phyloP scores from a whole-genome alignment of 2,888 invertebrate genomes.

The Myathropa florea region DNA sequence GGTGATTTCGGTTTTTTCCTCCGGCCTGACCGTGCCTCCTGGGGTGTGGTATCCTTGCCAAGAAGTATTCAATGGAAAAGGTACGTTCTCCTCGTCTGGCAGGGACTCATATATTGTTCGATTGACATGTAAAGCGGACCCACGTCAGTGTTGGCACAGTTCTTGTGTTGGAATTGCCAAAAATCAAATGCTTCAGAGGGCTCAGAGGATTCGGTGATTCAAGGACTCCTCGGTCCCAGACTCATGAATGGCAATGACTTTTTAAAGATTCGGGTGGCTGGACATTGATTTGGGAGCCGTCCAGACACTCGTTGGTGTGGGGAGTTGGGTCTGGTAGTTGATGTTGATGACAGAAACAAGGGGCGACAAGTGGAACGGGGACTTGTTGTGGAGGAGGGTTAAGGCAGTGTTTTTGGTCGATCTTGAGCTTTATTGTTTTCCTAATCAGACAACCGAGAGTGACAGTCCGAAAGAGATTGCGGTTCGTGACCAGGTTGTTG shows the following conservation, averaged over 20 bases:
- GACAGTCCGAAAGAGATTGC: too few species aligned
- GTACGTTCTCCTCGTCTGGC: background rate
- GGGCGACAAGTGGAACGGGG: background rate
- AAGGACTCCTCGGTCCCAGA: background rate
- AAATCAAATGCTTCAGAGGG: background rate
- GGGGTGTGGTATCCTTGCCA: background rate
- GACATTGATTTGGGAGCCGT: background rate
- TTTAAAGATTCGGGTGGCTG: background rate
- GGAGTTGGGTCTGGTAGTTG: background rate
- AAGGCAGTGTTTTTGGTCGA: background rate
- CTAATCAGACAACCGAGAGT: too few species aligned
- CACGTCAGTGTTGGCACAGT: slow-evolving; percentile 11
- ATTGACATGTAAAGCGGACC: slow-evolving; percentile 11
- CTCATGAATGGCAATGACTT: background rate
- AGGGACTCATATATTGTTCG: background rate
- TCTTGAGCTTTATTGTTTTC: too few species aligned
- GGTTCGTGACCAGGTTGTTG: too few species aligned
- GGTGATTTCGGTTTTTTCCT: background rate
- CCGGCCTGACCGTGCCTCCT: background rate
- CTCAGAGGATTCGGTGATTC: background rate
- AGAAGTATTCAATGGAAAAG: slow-evolving; percentile 3
- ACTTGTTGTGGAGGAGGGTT: background rate
- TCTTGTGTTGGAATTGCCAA: background rate
- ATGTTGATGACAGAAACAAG: background rate
- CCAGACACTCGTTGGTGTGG: background rate